phyloP scores from a whole-genome alignment of 2,888 invertebrate genomes.

The Conchocele bisecta region DNA sequence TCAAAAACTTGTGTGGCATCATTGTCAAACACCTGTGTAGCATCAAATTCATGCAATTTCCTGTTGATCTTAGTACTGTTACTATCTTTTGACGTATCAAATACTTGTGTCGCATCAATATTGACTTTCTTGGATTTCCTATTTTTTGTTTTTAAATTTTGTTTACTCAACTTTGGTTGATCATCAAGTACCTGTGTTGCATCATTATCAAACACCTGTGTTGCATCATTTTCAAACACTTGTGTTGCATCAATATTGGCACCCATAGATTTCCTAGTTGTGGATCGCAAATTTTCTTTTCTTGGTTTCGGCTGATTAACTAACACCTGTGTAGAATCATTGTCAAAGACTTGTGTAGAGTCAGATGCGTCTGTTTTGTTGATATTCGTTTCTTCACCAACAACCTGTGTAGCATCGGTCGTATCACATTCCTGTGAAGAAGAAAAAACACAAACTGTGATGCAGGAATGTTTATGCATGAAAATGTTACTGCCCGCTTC shows the following conservation, averaged over 20 bases:
- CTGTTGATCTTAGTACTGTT: neutral
- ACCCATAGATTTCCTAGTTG: neutral
- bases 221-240: slow-evolving; percentile 17
- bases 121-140: too few relatives aligned
- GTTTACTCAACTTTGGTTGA: slow-evolving; percentile 25
- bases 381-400: too few relatives aligned
- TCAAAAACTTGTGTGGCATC: slow-evolving; percentile 18
- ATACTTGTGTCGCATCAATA: slow-evolving; percentile 7
- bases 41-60: neutral
- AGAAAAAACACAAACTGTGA: too few relatives aligned
- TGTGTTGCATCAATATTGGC: slow-evolving; percentile 12
- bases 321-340: slow-evolving; percentile 39
- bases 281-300: too few relatives aligned
- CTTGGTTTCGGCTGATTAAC: slow-evolving; percentile 2
- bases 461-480: too few relatives aligned
- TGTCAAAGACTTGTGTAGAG: slow-evolving; percentile 9
- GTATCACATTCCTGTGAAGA: too few relatives aligned
- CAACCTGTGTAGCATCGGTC: too few relatives aligned
- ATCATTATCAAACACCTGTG: slow-evolving; percentile 31
- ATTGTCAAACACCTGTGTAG: slow-evolving; percentile 18
- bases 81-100: neutral
- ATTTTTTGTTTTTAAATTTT: neutral
- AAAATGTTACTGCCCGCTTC: too few relatives aligned
- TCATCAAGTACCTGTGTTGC: slow-evolving; percentile 27
- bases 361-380: too few relatives aligned